Evolutionary conservation across 2,797 vertebrate genomes (phyloP), one percentile per base, ranked within the genome.

Genomic region (Macropodus opercularis): DNA sequence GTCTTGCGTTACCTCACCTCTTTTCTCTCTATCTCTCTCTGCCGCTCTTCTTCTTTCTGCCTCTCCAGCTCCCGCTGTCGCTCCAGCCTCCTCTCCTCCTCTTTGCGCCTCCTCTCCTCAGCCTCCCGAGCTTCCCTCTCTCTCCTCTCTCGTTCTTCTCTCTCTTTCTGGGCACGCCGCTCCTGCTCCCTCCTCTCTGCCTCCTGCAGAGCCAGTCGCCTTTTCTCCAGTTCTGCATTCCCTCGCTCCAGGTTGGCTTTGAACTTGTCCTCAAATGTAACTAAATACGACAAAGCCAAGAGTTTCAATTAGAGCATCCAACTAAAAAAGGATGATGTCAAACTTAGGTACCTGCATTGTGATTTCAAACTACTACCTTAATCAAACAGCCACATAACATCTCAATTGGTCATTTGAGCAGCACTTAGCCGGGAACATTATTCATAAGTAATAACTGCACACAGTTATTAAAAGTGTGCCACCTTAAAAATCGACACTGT

Each of bases 181-280:
- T 96, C 95, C 39, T 84, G 91, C 84, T 98, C 97, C 53, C 93
- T 90, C 75, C 93, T 94, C 57, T 97, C 96, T 22, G 95, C 93
- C 62, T 98, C 96, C 85, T 80, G 89, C 63, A 98, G 85, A 13
- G 88, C 91, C 46, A 90, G 93, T 0, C 97, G 93, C 12, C 96
- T 93, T 85, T 96, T 98, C 84, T 98, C 96, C 81, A 98, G 93
- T 61, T 98, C 97, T 34, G 94, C 87, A 7, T 96, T 97, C 56
- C 97, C 97, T 22, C 91, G 91, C 80, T 96, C 94, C 26, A 96
- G 90, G 89, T 98, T 98, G 53, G 95, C 96, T 85, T 96, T 97
- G 68, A 95, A 93, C 86, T 93, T 98, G 81, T 98, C 96, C 84
- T 98, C 97, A 67, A 96, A 98, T 0, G 96, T 92, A 70, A 93